phyloP scores from a whole-genome alignment of 2,113 vertebrate species.

The Phalacrocorax brasilianus region DNA sequence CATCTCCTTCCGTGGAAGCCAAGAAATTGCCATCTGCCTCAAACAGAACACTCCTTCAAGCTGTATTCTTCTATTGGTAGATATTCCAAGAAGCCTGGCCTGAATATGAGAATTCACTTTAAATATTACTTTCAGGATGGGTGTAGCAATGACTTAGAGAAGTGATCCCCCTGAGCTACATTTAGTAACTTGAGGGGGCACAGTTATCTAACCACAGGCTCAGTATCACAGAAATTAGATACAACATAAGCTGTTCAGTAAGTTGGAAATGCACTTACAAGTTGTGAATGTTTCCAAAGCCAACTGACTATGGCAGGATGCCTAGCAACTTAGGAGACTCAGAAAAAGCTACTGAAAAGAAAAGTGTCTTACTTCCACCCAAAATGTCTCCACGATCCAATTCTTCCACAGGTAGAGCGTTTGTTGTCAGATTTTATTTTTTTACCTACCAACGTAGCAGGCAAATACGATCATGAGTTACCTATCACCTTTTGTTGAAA shows the following conservation, averaged over 20 bases:
- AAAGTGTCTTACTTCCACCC: neutral
- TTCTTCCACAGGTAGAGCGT: neutral
- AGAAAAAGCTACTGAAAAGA: neutral
- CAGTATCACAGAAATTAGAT: neutral
- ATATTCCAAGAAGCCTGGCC: neutral
- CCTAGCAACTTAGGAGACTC: neutral
- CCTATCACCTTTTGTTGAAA: neutral
- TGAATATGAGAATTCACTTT: neutral
- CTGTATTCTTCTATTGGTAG: neutral
- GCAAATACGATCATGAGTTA: neutral
- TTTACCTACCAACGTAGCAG: neutral
- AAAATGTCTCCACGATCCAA: neutral
- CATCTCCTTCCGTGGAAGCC: neutral
- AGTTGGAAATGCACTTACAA: neutral
- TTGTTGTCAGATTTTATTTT: neutral
- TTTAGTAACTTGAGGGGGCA: neutral
- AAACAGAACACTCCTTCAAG: neutral
- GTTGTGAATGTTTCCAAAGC: neutral
- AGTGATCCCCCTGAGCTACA: neutral
- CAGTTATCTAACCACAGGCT: neutral
- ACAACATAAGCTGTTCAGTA: constrained; percentile 2
- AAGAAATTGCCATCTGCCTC: neutral
- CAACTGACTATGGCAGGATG: neutral
- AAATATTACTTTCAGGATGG: neutral
- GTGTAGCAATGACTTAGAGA: neutral